Evolutionary conservation across 2,797 vertebrate genomes (phyloP).

Genomic region (Micromesistius poutassou): DNA sequence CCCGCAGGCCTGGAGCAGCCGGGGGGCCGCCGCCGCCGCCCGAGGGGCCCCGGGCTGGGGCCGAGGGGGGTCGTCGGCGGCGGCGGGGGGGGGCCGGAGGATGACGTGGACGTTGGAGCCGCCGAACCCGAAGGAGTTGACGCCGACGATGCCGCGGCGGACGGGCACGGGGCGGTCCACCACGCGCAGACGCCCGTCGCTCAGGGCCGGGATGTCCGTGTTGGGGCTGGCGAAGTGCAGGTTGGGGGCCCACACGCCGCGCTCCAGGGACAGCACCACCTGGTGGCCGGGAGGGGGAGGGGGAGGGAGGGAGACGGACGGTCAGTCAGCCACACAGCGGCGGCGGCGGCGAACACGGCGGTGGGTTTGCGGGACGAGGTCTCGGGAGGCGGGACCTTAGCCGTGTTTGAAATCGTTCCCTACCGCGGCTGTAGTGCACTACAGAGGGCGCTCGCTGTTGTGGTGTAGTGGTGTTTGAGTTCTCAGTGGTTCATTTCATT

Average conservation of each 20-base stretch:
- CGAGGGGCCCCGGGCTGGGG: neutral
- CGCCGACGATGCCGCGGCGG: conserved; percentile 80
- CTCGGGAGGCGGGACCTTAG: too few species aligned
- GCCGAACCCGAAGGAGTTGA: conserved; percentile 97
- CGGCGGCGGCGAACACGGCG: too few species aligned
- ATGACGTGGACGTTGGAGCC: conserved; percentile 93
- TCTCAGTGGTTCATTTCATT: too few species aligned
- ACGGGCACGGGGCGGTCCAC: conserved; percentile 80
- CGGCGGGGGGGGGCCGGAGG: conserved; percentile 76
- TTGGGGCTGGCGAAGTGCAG: conserved; percentile 87
- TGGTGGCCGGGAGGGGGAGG: conserved; percentile 45
- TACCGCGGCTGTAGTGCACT: too few species aligned
- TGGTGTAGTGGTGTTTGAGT: too few species aligned
- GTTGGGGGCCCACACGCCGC: conserved; percentile 91
- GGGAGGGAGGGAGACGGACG: too few species aligned
- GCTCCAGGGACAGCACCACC: conserved; percentile 89
- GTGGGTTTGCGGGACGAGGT: too few species aligned
- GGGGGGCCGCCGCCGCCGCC: conserved; percentile 49
- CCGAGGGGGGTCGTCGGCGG: too few species aligned
- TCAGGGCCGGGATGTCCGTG: conserved; percentile 84
- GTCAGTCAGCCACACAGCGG: too few species aligned
- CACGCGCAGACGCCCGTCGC: conserved; percentile 78
- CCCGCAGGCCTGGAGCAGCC: conserved; percentile 82
- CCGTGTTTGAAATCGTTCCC: too few species aligned
- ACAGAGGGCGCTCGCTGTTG: too few species aligned